Evolutionary conservation across 1,140 invertebrate species (phyloP).

Genomic region (Brachionus angularis): DNA sequence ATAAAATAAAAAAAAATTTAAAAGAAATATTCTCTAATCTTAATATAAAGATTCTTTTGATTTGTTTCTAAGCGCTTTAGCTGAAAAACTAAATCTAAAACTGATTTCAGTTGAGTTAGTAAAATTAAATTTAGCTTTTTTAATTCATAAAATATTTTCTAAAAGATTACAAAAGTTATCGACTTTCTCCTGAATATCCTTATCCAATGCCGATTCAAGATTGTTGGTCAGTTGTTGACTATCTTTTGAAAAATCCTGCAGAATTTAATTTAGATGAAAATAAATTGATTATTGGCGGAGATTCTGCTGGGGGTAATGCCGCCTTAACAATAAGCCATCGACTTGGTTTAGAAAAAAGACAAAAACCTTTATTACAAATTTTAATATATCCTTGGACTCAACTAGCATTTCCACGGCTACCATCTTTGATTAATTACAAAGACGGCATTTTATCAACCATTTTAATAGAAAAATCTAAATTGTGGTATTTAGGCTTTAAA

Average conservation of each 20-base stretch:
- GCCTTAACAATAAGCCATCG: constrained; percentile 4
- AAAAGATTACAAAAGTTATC: not conserved
- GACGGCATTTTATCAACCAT: not conserved
- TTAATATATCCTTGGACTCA: constrained; percentile 38
- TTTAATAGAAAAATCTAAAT: not conserved
- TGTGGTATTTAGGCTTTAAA: constrained; percentile 26
- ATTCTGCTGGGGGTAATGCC: constrained; percentile 29
- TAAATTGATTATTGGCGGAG: not conserved
- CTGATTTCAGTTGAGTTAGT: constrained; percentile 1
- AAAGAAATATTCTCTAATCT: not conserved
- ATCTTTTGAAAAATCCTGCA: not conserved
- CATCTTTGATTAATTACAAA: not conserved
- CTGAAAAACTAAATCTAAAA: not conserved
- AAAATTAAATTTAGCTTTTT: not conserved
- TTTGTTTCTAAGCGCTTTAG: not conserved
- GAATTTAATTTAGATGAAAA: not conserved
- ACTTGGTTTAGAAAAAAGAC: not conserved
- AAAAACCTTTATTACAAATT: constrained; percentile 13
- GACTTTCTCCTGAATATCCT: constrained; percentile 24
- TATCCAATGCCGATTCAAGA: constrained; percentile 9
- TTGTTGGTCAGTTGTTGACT: not conserved
- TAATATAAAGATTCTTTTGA: constrained; percentile 32
- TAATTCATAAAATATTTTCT: not conserved
- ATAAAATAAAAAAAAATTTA: not conserved
- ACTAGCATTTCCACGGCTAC: not conserved